Evolutionary conservation across 2,888 invertebrate genomes (phyloP).

Genomic region (Pecten maximus): DNA sequence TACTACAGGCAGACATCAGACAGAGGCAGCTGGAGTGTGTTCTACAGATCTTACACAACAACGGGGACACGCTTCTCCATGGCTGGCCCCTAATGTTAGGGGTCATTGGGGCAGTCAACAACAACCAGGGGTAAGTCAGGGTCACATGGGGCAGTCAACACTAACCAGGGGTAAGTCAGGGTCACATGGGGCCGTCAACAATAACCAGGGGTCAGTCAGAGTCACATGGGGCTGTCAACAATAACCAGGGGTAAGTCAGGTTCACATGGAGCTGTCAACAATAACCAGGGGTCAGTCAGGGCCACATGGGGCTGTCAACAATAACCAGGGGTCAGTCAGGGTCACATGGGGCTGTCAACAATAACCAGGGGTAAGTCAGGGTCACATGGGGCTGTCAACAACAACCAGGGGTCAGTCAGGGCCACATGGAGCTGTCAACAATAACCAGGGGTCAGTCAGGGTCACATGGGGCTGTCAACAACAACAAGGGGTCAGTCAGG

Average conservation of each 20-base stretch:
- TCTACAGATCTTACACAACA: slow-evolving; percentile 94
- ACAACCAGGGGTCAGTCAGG: too few species aligned
- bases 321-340: not conserved
- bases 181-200: not conserved
- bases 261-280: too few species aligned
- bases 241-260: slow-evolving; percentile 1
- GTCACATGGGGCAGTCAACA: not conserved
- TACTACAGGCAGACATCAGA: slow-evolving; percentile 95
- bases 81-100: slow-evolving; percentile 97
- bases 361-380: slow-evolving; percentile 78
- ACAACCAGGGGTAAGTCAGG: slow-evolving; percentile 90
- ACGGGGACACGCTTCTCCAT: slow-evolving; percentile 94
- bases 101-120: slow-evolving; percentile 96
- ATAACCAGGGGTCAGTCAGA: not conserved
- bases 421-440: too few species aligned
- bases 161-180: not conserved
- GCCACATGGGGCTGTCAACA: not conserved
- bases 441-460: too few species aligned
- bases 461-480: too few species aligned
- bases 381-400: not conserved
- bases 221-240: not conserved
- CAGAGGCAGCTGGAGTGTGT: slow-evolving; percentile 97
- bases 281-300: slow-evolving; percentile 26
- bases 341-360: slow-evolving; percentile 80
- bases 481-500: too few species aligned